Percentiles rank a stretch among this genome's conserved stretches.
Evolutionary conservation across 2,888 invertebrate species (phyloP).

Genomic region (Carcina quercana): DNA sequence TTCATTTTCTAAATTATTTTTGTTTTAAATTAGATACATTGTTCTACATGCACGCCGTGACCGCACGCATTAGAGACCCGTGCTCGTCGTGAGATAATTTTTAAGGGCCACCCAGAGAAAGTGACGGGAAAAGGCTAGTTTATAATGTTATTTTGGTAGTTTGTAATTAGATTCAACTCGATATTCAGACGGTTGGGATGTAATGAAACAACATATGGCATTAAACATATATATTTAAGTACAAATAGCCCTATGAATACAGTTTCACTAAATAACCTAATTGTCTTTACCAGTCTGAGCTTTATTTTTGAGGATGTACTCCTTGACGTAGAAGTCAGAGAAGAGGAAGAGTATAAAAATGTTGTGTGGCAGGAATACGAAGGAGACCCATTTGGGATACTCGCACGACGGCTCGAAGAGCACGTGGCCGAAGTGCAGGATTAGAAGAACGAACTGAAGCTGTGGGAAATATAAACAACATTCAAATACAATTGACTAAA

Average conservation of each 20-base stretch:
- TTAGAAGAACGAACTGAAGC: constrained; percentile 78
- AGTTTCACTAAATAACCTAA: constrained; percentile 19
- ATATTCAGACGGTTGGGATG: neutral
- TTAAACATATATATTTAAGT: neutral
- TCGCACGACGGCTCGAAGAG: constrained; percentile 74
- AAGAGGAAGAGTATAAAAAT: constrained; percentile 80
- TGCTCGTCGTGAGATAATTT: too few relatives aligned
- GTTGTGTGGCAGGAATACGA: constrained; percentile 78
- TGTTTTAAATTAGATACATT: too few relatives aligned
- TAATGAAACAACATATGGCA: neutral
- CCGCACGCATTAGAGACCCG: too few relatives aligned
- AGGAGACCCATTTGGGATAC: constrained; percentile 75
- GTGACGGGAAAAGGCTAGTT: too few relatives aligned
- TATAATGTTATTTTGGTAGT: too few relatives aligned
- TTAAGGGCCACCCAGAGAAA: too few relatives aligned
- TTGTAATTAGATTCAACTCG: too few relatives aligned
- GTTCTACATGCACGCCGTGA: too few relatives aligned
- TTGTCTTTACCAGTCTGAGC: constrained; percentile 32
- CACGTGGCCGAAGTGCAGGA: constrained; percentile 74
- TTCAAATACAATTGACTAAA: too few relatives aligned
- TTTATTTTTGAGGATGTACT: constrained; percentile 73
- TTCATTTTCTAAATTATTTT: too few relatives aligned
- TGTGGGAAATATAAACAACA: constrained; percentile 45
- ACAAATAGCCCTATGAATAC: neutral
- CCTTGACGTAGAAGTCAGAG: constrained; percentile 79